Percentiles rank a stretch among this genome's conserved stretches.
phyloP scores from a whole-genome alignment of 2,113 vertebrate genomes.

The Chionodraco myersi region DNA sequence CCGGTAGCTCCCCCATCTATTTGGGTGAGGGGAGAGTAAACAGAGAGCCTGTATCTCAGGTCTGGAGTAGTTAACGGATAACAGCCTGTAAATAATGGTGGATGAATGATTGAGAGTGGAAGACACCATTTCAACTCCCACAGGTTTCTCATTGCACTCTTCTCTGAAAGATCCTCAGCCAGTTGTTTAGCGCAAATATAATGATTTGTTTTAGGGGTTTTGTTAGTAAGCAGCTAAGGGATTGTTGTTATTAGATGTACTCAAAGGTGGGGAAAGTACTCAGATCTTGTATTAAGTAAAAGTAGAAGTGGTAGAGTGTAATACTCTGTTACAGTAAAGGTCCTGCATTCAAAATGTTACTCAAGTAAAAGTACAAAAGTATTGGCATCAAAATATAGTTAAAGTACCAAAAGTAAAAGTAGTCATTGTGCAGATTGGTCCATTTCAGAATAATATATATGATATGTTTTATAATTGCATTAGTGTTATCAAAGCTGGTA shows the following conservation, averaged over 20 bases:
- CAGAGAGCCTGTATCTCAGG: slow-evolving; percentile 55
- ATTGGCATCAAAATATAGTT: no score
- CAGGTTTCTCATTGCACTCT: neutral
- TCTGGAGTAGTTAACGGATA: slow-evolving; percentile 77
- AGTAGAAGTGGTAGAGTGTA: no score
- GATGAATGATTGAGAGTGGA: slow-evolving; percentile 59
- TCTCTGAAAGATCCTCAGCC: neutral
- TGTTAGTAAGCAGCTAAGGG: neutral
- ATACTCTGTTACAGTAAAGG: no score
- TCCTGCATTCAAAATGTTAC: no score
- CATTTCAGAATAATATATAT: no score
- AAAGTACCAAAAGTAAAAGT: no score
- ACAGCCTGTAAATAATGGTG: slow-evolving; percentile 58
- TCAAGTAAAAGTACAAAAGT: no score
- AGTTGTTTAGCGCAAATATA: neutral
- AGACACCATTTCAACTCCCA: neutral
- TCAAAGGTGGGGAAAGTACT: no score
- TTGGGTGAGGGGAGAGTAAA: slow-evolving; percentile 71
- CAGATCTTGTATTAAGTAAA: no score
- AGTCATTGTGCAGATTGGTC: no score
- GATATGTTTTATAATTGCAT: no score
- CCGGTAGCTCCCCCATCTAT: slow-evolving; percentile 60
- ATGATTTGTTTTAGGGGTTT: neutral
- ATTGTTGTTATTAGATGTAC: neutral
- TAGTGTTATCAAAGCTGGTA: no score